Base-by-base conservation (phyloP, 1,140 invertebrate genomes). In the Zaprionus africanus region DNA sequence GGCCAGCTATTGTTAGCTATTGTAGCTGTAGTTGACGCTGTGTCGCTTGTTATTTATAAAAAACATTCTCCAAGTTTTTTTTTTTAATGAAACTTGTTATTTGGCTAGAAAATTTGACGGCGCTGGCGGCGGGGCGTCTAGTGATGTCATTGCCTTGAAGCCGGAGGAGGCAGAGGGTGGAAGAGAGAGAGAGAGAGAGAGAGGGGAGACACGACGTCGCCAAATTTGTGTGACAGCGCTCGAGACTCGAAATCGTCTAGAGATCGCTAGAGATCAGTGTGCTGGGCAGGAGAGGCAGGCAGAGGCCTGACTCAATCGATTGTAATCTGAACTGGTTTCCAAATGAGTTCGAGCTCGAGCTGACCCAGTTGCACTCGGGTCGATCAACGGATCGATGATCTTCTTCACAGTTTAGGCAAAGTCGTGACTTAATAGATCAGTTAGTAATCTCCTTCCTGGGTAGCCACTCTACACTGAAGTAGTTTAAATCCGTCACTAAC, bases 11-110 rank as follows among this genome's bases (percentile, higher is more conserved):
- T 65, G 72, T 63, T n/a, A n/a, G n/a, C n/a, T n/a, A n/a, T n/a
- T 41, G 38, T 41, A 15, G 62, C 81, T 69, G 57, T 59, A 67
- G 72, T 63, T 41, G 38, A n/a, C 13, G 62, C 81, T 69, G 57
- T 59, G 70, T 70, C 60, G 61, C 57, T 71, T 82, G 73, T 65
- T 77, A 64, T 85, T 88, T 87, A 88, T 87, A 88, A 88, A 88
- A 87, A 88, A 79, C 78, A 88, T 87, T 88, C 67, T 76, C 84
- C 66, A 87, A 83, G 67, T 88, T 65, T 66, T 66, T 65, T 66
- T 66, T 64, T 38, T 81, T 64, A 88, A 87, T 79, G 85, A 88
- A 88, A 88, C 84, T 88, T 79, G 84, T 88, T 88, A 78, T 84
- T 84, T 76, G 61, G 78, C 68, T 60, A 72, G 68, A 51, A 49